These are phyloP conservation scores for Onychomys arenicola DNA, from an alignment of 2,797 vertebrate species.

Conservation along the genomic window DNA sequence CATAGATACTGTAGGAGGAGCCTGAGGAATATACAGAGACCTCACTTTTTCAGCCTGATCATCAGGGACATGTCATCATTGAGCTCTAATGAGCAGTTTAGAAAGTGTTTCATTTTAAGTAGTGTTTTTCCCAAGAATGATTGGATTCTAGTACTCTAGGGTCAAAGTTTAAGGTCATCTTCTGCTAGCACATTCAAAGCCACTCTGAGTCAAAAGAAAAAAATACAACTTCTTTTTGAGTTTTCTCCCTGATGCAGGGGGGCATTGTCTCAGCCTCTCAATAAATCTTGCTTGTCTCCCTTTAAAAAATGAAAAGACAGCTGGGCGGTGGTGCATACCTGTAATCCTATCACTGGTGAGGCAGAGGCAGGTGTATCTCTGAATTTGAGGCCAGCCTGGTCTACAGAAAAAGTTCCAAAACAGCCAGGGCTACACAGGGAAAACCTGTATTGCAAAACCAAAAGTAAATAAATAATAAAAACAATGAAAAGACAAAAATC, in stretches of 20 bases:
- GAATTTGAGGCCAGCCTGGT: too few species aligned
- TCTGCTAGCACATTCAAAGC: background rate
- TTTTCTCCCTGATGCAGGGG: background rate
- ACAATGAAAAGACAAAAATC: background rate
- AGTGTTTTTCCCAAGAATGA: background rate
- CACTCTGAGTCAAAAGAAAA: background rate
- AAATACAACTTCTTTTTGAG: too few species aligned
- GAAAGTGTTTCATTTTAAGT: constrained; percentile 34
- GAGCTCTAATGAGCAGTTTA: background rate
- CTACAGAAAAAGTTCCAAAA: too few species aligned
- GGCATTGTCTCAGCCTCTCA: background rate
- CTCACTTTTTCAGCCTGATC: constrained; percentile 1
- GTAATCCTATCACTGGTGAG: too few species aligned
- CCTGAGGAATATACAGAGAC: background rate
- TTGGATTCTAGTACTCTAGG: background rate
- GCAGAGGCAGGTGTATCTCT: too few species aligned
- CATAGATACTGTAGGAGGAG: background rate
- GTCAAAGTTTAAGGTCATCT: background rate
- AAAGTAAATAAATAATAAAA: too few species aligned
- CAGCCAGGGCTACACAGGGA: too few species aligned
- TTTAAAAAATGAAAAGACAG: background rate
- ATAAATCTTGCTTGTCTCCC: background rate
- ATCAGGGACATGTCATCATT: background rate
- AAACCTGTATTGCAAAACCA: too few species aligned
- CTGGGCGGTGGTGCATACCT: too few species aligned